phyloP scores from a whole-genome alignment of 2,888 invertebrate species.

The Ashinkailepas kermadecensis region DNA sequence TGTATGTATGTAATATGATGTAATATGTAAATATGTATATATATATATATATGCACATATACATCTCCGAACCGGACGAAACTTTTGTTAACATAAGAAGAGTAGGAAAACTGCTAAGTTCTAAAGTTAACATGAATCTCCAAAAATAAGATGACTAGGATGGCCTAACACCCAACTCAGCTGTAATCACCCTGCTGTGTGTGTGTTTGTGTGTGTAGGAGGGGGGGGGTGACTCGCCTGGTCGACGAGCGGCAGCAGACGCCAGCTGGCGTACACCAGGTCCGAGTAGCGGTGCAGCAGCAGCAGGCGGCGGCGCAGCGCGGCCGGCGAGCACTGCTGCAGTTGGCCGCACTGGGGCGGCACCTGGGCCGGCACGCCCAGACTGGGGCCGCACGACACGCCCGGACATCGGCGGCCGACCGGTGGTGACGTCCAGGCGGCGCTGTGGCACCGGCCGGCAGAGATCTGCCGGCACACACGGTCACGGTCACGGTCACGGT shows the following conservation, averaged over 20 bases:
- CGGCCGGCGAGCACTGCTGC: constrained; percentile 45
- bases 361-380: constrained; percentile 49
- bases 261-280: constrained; percentile 46
- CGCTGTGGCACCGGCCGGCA: constrained; percentile 55
- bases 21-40: no score
- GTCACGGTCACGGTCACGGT: no score
- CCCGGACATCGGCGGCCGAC: constrained; percentile 47
- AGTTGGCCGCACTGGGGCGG: constrained; percentile 53
- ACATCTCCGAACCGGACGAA: no score
- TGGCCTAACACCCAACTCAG: no score
- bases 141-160: no score
- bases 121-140: no score
- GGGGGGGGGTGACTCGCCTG: not conserved
- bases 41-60: no score
- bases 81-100: no score
- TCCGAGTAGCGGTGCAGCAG: constrained; percentile 56
- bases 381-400: constrained; percentile 46
- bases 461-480: constrained; percentile 45
- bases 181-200: no score
- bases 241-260: constrained; percentile 28
- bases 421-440: constrained; percentile 53
- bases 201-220: no score
- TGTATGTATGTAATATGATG: no score
- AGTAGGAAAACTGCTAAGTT: no score
- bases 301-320: constrained; percentile 50